phyloP scores from a whole-genome alignment of 2,888 invertebrate genomes.

The Dendrolimus pini region DNA sequence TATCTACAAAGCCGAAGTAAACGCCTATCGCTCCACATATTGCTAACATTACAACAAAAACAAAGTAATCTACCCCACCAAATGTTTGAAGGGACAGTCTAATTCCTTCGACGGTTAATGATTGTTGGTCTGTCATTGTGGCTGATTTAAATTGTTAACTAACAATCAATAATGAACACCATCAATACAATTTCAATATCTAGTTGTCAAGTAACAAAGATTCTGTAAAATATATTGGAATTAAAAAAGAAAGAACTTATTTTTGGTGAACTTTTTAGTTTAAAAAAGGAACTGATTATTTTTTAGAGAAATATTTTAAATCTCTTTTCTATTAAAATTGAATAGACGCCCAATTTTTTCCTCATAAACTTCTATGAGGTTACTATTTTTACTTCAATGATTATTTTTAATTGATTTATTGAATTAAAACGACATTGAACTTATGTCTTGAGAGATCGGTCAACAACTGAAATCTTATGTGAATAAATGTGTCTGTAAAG shows the following conservation, averaged over 20 bases:
- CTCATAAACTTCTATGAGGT: no score
- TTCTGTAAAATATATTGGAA: no score
- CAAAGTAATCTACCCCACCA: constrained; percentile 78
- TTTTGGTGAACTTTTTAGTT: no score
- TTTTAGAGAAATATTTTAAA: no score
- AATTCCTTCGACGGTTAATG: constrained; percentile 34
- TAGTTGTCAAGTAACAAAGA: not conserved
- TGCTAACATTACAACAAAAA: constrained; percentile 82
- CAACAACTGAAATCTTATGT: constrained; percentile 2
- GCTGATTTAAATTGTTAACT: no score
- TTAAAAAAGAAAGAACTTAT: no score
- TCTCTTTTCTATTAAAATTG: no score
- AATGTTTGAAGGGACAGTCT: constrained; percentile 59
- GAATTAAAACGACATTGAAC: constrained; percentile 12
- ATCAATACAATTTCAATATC: constrained; percentile 1
- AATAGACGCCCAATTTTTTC: no score
- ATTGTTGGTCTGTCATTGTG: constrained; percentile 13
- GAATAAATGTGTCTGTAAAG: constrained; percentile 21
- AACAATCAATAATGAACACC: no score
- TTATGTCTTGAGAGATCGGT: no score
- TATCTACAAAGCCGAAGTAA: constrained; percentile 86
- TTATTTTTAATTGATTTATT: constrained; percentile 2
- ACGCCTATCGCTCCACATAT: constrained; percentile 85
- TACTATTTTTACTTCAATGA: no score
- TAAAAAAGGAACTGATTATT: no score